phyloP scores from a whole-genome alignment of 2,113 vertebrate species.

The Spilogale gracilis region DNA sequence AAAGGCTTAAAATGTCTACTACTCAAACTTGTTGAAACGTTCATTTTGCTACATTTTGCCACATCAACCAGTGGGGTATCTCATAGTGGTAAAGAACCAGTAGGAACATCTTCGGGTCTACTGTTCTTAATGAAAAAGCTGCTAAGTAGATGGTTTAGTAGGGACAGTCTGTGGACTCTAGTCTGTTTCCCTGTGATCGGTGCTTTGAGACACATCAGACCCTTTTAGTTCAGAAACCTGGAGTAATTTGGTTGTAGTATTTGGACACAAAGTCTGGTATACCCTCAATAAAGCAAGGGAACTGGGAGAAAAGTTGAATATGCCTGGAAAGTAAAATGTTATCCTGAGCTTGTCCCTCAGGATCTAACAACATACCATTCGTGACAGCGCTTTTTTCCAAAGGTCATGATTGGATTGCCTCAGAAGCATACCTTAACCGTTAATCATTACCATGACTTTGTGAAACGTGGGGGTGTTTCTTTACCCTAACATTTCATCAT shows the following conservation, averaged over 20 bases:
- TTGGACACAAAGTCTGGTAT: not conserved
- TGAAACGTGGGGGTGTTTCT: not conserved
- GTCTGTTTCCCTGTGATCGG: not conserved
- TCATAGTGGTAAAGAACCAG: not conserved
- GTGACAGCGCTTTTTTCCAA: not conserved
- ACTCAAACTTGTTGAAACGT: not conserved
- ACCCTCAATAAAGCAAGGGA: not conserved
- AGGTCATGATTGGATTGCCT: constrained; percentile 31
- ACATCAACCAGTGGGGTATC: too few species aligned
- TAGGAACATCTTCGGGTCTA: not conserved
- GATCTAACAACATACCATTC: not conserved
- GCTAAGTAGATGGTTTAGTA: not conserved
- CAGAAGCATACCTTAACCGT: not conserved
- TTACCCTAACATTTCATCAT: not conserved
- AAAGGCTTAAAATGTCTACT: not conserved
- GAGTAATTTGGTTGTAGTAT: not conserved
- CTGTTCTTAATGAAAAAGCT: not conserved
- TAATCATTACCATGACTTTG: not conserved
- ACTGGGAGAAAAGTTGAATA: not conserved
- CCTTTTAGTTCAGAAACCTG: not conserved
- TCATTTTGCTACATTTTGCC: not conserved
- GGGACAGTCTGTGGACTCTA: not conserved
- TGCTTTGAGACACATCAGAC: not conserved
- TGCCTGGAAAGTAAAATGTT: not conserved
- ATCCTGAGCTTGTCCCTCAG: not conserved